Conservation (phyloP, 2,888 invertebrate species). For the Drosophila eohydei region DNA sequence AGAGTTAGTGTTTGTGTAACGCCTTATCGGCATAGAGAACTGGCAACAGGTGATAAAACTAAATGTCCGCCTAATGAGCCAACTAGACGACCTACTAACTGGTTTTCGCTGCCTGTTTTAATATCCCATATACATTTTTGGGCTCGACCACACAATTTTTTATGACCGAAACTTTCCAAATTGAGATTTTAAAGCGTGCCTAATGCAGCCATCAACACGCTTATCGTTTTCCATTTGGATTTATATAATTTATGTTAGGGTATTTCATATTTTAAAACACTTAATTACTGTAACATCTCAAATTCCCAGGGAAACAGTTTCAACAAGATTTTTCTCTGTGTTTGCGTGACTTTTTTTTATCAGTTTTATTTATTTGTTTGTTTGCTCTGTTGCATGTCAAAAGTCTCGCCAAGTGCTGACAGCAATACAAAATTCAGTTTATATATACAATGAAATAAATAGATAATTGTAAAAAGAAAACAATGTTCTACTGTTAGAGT, state of each 20-base stretch:
- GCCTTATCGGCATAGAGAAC: conserved; percentile 45
- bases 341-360: conserved; percentile 53
- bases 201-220: conserved; percentile 66
- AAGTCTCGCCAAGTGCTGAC: conserved; percentile 68
- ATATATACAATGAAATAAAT: conserved; percentile 9
- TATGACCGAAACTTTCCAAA: conserved; percentile 53
- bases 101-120: conserved; percentile 25
- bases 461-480: conserved; percentile 25
- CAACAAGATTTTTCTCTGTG: conserved; percentile 11
- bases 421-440: conserved; percentile 34
- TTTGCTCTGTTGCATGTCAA: conserved; percentile 58
- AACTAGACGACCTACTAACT: conserved; percentile 36
- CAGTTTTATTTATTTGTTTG: conserved; percentile 58
- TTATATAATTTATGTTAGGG: conserved; percentile 58
- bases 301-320: conserved; percentile 24
- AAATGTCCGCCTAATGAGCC: conserved; percentile 30
- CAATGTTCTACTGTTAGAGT: neutral
- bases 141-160: conserved; percentile 18
- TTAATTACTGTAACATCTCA: conserved; percentile 37
- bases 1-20: conserved; percentile 45
- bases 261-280: conserved; percentile 43
- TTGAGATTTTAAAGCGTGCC: conserved; percentile 33
- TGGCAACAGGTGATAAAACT: conserved; percentile 55
- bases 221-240: conserved; percentile 51
- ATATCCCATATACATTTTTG: conserved; percentile 1